These are phyloP conservation scores for Cuculus canorus DNA, from an alignment of 2,797 vertebrate species.

Conservation along the genomic window DNA sequence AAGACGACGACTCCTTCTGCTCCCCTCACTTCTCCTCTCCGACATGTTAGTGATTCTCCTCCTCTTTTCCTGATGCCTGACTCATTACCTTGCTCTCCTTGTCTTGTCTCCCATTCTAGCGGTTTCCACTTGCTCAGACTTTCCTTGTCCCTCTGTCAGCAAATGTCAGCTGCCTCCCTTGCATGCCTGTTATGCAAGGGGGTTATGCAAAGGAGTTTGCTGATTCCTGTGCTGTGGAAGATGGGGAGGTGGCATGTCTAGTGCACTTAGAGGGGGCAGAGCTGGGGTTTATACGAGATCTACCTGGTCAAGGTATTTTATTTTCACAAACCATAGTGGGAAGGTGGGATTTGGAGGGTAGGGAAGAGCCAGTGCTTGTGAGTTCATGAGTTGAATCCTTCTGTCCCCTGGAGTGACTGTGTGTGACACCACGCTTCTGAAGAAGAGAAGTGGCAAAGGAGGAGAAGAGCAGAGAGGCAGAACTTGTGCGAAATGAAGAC, in stretches of 20 bases:
- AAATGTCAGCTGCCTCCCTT: slow-evolving; percentile 42
- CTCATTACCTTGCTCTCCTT: slow-evolving; percentile 40
- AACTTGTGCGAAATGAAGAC: background rate
- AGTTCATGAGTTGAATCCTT: background rate
- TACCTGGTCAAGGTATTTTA: background rate
- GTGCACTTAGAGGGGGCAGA: background rate
- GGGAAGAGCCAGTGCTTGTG: background rate
- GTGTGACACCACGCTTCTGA: background rate
- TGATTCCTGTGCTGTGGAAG: background rate
- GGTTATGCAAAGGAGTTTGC: background rate
- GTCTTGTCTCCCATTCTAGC: slow-evolving; percentile 42
- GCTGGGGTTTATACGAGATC: background rate
- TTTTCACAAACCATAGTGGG: background rate
- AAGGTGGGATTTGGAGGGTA: background rate
- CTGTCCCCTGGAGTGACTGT: background rate
- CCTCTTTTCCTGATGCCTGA: slow-evolving; percentile 72
- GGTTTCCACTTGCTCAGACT: slow-evolving; percentile 47
- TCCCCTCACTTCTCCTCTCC: slow-evolving; percentile 94
- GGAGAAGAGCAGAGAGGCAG: background rate
- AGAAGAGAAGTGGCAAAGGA: background rate
- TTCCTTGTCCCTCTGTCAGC: slow-evolving; percentile 61
- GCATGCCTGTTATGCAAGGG: slow-evolving; percentile 5
- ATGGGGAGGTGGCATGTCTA: background rate
- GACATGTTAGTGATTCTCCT: slow-evolving; percentile 97
- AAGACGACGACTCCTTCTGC: slow-evolving; percentile 99